These are phyloP conservation scores for Acinonyx jubatus DNA, from an alignment of 2,113 vertebrate species.

Conservation along the genomic window DNA sequence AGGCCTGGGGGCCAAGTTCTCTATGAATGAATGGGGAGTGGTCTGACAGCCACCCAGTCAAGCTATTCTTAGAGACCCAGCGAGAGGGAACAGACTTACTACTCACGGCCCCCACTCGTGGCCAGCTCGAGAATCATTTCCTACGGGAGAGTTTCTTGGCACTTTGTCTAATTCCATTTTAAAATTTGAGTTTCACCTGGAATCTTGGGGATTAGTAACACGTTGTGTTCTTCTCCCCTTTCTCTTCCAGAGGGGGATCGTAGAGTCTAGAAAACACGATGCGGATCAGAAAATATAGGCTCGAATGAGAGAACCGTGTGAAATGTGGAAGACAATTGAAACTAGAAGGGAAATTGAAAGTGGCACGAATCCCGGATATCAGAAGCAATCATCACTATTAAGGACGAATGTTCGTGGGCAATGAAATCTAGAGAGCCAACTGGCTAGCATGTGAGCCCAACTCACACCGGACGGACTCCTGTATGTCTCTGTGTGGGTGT, in stretches of 20 bases:
- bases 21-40: background rate
- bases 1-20: background rate
- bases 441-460: background rate
- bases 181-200: constrained; percentile 30
- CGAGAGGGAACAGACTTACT: background rate
- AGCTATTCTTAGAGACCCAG: background rate
- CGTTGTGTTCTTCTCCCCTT: background rate
- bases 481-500: accelerated
- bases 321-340: background rate
- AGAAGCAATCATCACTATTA: background rate
- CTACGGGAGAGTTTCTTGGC: background rate
- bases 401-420: background rate
- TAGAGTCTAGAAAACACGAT: constrained; percentile 26
- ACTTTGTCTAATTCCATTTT: constrained; percentile 27
- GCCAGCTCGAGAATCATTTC: background rate
- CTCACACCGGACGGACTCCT: background rate
- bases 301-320: background rate
- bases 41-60: background rate
- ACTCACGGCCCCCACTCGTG: background rate
- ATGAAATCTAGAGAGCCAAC: background rate
- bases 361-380: background rate
- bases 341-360: background rate
- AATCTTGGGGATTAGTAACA: background rate
- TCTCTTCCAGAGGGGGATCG: constrained; percentile 7
- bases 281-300: constrained; percentile 21